phyloP scores from a whole-genome alignment of 1,140 invertebrate genomes.

The Drosophila lacteicornis region DNA sequence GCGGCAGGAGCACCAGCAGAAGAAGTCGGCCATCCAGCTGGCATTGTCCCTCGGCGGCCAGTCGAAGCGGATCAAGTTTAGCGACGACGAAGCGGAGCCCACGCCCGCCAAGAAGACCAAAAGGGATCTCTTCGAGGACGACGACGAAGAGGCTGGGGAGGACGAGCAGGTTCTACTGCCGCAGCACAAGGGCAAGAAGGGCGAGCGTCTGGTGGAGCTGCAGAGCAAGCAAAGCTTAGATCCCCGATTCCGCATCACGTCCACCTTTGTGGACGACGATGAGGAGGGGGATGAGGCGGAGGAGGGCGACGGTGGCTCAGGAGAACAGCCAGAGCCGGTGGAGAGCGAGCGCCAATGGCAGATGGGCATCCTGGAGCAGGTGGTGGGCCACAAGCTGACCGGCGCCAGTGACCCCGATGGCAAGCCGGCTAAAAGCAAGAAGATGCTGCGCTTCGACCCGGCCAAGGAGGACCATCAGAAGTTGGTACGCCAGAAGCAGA shows the following conservation, averaged over 20 bases:
- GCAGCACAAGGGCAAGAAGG: conserved; percentile 73
- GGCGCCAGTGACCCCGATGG: background rate
- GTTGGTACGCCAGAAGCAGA: conserved; percentile 48
- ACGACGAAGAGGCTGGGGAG: conserved; percentile 54
- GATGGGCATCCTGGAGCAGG: conserved; percentile 79
- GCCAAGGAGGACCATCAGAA: conserved; percentile 78
- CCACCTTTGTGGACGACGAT: conserved; percentile 72
- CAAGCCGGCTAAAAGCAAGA: conserved; percentile 63
- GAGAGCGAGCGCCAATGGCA: conserved; percentile 77
- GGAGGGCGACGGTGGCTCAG: background rate
- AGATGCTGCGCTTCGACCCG: conserved; percentile 83
- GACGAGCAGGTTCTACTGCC: conserved; percentile 48
- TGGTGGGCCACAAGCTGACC: conserved; percentile 72
- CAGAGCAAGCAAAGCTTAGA: conserved; percentile 78
- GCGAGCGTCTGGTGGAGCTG: conserved; percentile 74
- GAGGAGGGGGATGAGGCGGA: conserved; percentile 39
- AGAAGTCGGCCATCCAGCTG: conserved; percentile 72
- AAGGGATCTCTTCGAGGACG: conserved; percentile 63
- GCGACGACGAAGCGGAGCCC: conserved; percentile 63
- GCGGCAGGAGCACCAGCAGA: conserved; percentile 74
- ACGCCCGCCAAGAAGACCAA: conserved; percentile 37
- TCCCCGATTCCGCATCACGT: conserved; percentile 78
- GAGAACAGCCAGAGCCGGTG: conserved; percentile 1
- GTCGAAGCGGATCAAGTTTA: conserved; percentile 76
- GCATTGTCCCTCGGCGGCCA: conserved; percentile 55